phyloP scores from a whole-genome alignment of 2,888 invertebrate genomes.

The Disparrhopalites patrizii region DNA sequence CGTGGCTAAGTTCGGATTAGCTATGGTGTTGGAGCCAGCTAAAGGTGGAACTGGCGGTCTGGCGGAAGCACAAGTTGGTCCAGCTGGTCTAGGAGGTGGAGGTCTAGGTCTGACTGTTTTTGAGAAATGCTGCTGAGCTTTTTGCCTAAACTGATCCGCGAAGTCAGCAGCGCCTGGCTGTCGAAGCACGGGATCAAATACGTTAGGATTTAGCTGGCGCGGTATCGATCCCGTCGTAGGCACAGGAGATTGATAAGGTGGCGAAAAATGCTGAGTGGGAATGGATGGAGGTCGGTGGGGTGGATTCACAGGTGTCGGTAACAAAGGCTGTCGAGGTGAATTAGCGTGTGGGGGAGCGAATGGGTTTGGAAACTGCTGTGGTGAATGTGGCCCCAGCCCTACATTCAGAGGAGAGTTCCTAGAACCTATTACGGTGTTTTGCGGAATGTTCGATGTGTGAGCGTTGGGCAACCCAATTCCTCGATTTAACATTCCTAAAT shows the following conservation, averaged over 20 bases:
- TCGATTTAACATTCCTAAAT: background rate
- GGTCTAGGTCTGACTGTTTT: slow-evolving; percentile 14
- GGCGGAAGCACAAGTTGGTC: background rate
- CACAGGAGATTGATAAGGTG: slow-evolving; percentile 4
- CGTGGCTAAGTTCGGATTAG: slow-evolving; percentile 24
- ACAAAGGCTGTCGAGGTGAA: background rate
- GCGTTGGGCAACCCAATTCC: no score
- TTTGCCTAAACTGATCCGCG: slow-evolving; percentile 19
- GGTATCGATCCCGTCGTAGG: background rate
- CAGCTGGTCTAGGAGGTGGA: background rate
- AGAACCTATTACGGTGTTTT: no score
- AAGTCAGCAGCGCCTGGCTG: background rate
- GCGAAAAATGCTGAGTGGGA: background rate
- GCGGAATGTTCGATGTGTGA: no score
- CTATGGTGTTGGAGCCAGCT: slow-evolving; percentile 15
- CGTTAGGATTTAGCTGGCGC: background rate
- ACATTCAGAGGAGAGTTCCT: background rate
- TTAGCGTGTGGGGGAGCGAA: background rate
- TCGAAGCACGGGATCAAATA: slow-evolving; percentile 5
- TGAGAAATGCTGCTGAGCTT: slow-evolving; percentile 30
- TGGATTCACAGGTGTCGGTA: slow-evolving; percentile 18
- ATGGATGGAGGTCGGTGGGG: background rate
- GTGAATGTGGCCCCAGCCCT: background rate
- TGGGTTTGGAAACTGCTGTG: background rate
- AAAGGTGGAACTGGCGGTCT: background rate